Base-by-base conservation (phyloP, 2,113 vertebrate species). In the Gobio gobio region DNA sequence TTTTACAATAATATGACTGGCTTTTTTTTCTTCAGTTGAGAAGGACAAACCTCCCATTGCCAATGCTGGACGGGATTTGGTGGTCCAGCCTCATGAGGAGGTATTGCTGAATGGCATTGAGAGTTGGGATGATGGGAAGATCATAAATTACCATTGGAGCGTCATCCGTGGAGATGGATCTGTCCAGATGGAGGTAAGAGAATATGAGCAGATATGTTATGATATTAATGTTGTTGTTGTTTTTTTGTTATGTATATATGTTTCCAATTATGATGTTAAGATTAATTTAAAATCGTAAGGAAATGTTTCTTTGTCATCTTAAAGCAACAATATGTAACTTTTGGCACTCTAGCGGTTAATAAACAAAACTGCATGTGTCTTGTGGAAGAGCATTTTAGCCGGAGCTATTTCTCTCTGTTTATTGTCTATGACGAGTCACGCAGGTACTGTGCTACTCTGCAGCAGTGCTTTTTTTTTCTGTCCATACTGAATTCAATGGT, bases 81-180 rank as follows among this genome's bases (percentile, higher is more conserved):
- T 93, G 64, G 93, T 96, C 0, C 96, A 97, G 91, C 95, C 96
- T 0, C 91, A 93, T 1, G 89, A 93, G 9, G 79, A 83, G 0
- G 93, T 98, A 74, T 87, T 89, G 4, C 92, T 99, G 73, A 96
- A 92, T 40, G 96, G 95, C 68, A 87, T 92, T 4, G 94, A 95
- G 85, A 97, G 94, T 85, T 89, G 91, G 0, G 93, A 94, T 22
- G 92, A 95, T 78, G 85, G 68, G 16, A 88, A 89, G 0, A 95
- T 97, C 88, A 77, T 72, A 6, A 86, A 64, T 26, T 97, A 96
- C 58, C 18, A 91, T 0, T 99, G 98, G 98, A 92, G 20, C 0
- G 93, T 93, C 16, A 24, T 94, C 49, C 86, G 85, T 0, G 96
- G 96, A 0, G 61, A 95, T 76, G 0, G 40, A 0, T 84, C 87